Conservation (phyloP, 2,888 invertebrate genomes). For the Lasioglossum marginatum region DNA sequence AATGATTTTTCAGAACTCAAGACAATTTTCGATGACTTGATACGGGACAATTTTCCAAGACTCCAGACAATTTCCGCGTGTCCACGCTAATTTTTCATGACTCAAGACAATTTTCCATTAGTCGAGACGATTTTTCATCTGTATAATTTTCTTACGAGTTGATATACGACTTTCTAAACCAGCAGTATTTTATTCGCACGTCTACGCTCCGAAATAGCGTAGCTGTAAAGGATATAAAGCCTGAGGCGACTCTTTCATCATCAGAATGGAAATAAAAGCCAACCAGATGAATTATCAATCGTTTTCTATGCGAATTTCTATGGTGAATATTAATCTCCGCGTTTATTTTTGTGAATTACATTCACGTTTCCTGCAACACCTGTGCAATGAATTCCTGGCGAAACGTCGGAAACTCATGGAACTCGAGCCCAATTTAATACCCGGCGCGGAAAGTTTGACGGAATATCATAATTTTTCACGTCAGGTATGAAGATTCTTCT, state of each 20-base stretch:
- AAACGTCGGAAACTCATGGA: not conserved
- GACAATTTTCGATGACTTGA: not conserved
- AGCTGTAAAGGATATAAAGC: not conserved
- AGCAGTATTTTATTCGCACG: not conserved
- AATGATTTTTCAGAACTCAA: not conserved
- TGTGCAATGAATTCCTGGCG: conserved; percentile 19
- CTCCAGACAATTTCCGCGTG: not conserved
- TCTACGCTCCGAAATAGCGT: not conserved
- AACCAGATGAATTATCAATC: not conserved
- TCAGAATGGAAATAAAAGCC: not conserved
- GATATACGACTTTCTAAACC: not conserved
- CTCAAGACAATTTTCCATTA: not conserved
- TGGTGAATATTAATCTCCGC: conserved; percentile 6
- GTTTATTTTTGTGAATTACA: conserved; percentile 14
- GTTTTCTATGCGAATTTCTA: not conserved
- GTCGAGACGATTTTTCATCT: not conserved
- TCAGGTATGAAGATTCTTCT: not conserved
- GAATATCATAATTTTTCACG: conserved; percentile 21
- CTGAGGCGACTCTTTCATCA: not conserved
- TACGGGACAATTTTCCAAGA: not conserved
- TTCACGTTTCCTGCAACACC: conserved; percentile 3
- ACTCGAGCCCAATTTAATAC: conserved; percentile 11
- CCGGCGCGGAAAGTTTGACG: conserved; percentile 11
- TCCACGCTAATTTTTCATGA: not conserved
- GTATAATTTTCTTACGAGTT: not conserved